Conservation (phyloP, 2,888 invertebrate genomes). For the Acleris literana region DNA sequence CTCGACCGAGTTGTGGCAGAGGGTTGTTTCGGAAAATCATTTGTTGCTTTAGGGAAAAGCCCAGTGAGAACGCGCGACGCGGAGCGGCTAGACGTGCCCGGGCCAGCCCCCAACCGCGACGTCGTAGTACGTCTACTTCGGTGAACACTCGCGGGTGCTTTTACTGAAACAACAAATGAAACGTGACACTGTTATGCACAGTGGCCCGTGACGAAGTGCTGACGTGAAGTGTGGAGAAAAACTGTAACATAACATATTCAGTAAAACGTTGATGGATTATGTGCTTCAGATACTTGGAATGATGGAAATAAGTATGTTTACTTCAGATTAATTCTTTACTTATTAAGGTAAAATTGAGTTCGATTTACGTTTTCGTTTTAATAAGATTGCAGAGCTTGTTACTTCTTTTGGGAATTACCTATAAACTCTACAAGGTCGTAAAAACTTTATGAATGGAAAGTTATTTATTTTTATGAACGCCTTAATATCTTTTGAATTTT, state of each 20-base stretch:
- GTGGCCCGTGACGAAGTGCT: constrained; percentile 24
- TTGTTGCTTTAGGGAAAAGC: constrained; percentile 74
- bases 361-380: constrained; percentile 2
- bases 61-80: constrained; percentile 45
- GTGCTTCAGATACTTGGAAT: constrained; percentile 71
- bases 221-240: constrained; percentile 12
- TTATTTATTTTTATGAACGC: constrained; percentile 18
- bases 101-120: background rate
- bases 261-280: constrained; percentile 62
- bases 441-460: constrained; percentile 16
- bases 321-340: constrained; percentile 10
- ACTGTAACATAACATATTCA: constrained; percentile 30
- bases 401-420: constrained; percentile 12
- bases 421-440: constrained; percentile 3
- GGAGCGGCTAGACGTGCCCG: constrained; percentile 45
- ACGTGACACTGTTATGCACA: constrained; percentile 43
- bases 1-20: constrained; percentile 76
- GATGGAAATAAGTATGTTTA: constrained; percentile 71
- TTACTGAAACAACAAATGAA: constrained; percentile 49
- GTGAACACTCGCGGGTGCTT: constrained; percentile 53
- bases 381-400: constrained; percentile 6
- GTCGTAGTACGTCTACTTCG: constrained; percentile 42
- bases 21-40: constrained; percentile 77
- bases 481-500: background rate
- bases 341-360: background rate